phyloP scores from a whole-genome alignment of 2,797 vertebrate genomes.

The Avahi laniger region DNA sequence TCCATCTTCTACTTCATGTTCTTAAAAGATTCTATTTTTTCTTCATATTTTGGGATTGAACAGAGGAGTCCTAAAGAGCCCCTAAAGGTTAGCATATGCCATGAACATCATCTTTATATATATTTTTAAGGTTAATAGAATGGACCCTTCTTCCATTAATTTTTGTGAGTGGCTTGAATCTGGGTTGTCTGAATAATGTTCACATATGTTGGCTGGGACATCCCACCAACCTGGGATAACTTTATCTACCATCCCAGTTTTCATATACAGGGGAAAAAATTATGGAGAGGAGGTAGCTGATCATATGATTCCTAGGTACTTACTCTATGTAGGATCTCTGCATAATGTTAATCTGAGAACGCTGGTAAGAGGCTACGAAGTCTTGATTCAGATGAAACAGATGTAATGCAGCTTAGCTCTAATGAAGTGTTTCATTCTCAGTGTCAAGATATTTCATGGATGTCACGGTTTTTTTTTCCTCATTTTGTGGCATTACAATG shows the following conservation, averaged over 20 bases:
- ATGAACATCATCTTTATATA: not conserved
- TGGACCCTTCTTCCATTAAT: not conserved
- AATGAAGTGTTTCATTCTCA: not conserved
- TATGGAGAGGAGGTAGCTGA: not conserved
- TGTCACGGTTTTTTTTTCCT: not conserved
- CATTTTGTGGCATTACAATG: not conserved
- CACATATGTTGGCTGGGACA: not conserved
- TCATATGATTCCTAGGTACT: not conserved
- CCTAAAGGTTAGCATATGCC: not conserved
- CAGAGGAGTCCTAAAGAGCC: not conserved
- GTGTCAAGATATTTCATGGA: not conserved
- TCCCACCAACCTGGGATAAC: not conserved
- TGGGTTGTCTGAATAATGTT: not conserved
- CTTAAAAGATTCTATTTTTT: not conserved
- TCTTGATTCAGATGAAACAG: not conserved
- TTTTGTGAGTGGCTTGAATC: not conserved
- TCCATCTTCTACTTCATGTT: not conserved
- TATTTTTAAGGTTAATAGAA: not conserved
- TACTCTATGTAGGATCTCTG: not conserved
- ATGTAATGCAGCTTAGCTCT: not conserved
- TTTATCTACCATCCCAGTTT: not conserved
- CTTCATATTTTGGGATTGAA: not conserved
- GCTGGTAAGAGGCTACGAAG: not conserved
- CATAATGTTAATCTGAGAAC: not conserved
- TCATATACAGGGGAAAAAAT: not conserved